Evolutionary conservation across 2,797 vertebrate species (phyloP), one percentile per base, ranked within the genome.

Genomic region (Coracias cyanogaster): DNA sequence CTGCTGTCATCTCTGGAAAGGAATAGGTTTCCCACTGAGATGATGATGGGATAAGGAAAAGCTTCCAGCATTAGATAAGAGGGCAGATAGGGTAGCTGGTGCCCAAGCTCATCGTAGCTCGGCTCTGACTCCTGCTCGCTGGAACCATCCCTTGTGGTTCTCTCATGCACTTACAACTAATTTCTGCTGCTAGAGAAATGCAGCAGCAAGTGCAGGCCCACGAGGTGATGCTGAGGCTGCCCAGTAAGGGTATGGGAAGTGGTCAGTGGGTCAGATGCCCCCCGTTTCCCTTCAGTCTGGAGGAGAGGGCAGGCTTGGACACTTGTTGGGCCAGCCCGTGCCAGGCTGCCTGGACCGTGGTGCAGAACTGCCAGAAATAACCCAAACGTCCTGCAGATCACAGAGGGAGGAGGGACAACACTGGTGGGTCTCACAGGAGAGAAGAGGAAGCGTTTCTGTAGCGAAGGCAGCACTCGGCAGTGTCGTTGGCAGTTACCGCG

Each of bases 391-490:
- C 52, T 52, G 26, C 12, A 24, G 77, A 26, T 58, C 29, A 33
- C 45, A 35, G 45, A 24, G n/a, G 41, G 46, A 61, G 46, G 25
- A 89, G 28, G 3, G 19, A 49, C 41, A 48, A 24, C 41, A 10
- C 33, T 13, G n/a, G 5, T 13, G 25, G 19, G 8, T 69, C 21
- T 57, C 35, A 7, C 14, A 39, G 71, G 37, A 33, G 24, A 41
- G 64, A n/a, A 73, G 61, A 35, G 64, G 58, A 77, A 43, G 46
- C 31, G 12, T 57, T 76, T 80, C 16, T 77, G 60, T 64, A 48
- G 37, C 1, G 3, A 45, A 39, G 83, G 60, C 83, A 82, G 54
- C 54, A 18, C n/a, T 54, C 0, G 0, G 49, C 67, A 29, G 19
- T 26, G 64, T 6, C 66, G 48, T 29, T 74, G 65, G 25, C 52